Evolutionary conservation across 2,113 vertebrate species (phyloP), one percentile per base, ranked within the genome.

Genomic region (Phylloscopus trochiloides): DNA sequence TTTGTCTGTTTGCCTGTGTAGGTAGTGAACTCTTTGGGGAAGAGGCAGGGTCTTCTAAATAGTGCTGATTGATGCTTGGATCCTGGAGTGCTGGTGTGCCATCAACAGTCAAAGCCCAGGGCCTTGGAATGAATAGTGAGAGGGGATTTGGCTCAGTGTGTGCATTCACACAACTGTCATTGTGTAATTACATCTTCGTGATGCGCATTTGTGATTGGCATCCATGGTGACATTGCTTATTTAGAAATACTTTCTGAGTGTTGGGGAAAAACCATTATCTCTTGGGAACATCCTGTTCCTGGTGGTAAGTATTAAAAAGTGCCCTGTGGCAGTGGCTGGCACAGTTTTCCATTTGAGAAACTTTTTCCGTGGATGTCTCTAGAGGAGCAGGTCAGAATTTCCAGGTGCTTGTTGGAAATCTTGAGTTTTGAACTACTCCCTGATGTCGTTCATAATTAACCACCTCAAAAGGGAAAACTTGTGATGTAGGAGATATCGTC

Each of bases 171-270:
- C 4, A 1, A 70, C 55, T 74, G 73, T 70, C 68, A 40, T 72
- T 95, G 62, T 70, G 62, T 91, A 90, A 90, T 90, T 79, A 51
- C 71, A 40, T 88, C 54, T 90, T 93, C 80, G 54, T 1, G 7
- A 54, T 93, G 62, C 78, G 78, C 59, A 57, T 86, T 90, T 86
- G 58, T 87, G 87, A 88, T 93, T 15, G 10, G 88, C 96, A 91
- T 90, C 90, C 38, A 15, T 54, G 59, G 67, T 94, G 94, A 86
- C 78, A 66, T 29, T 92, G 88, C 80, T 92, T 90, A 82, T 95
- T 94, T 86, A 92, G 59, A 94, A 92, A 59, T 51, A 4, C 45
- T 90, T 83, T 87, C 67, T 42, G 71, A 92, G 45, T 32, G 48
- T 29, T 2, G 4, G 75, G 70, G 75, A 38, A 83, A 94, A 92